These are phyloP conservation scores for Labia minor DNA, from an alignment of 2,888 invertebrate species.

Conservation along the genomic window DNA sequence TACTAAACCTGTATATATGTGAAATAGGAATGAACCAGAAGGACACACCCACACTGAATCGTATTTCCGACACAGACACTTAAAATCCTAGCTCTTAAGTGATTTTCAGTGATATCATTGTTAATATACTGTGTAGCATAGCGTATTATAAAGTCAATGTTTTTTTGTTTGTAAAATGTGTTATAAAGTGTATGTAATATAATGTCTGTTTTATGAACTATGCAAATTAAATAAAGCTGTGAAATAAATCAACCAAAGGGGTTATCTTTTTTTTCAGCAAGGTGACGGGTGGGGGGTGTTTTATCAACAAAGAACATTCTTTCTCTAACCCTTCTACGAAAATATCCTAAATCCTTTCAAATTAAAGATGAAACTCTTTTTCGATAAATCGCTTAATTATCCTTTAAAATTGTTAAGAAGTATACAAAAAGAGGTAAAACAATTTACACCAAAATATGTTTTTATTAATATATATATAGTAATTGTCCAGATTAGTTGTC, in stretches of 20 bases:
- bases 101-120: conserved; percentile 13
- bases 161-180: conserved; percentile 9
- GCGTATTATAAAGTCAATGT: neutral
- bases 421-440: too few relatives aligned
- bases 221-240: neutral
- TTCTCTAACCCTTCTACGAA: too few relatives aligned
- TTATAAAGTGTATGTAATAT: conserved; percentile 6
- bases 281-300: too few relatives aligned
- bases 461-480: too few relatives aligned
- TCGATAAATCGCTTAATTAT: too few relatives aligned
- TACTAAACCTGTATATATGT: neutral
- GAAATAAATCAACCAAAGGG: neutral
- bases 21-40: neutral
- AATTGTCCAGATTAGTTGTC: too few relatives aligned
- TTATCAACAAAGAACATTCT: too few relatives aligned
- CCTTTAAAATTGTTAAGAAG: too few relatives aligned
- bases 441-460: too few relatives aligned
- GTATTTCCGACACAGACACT: neutral
- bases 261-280: too few relatives aligned
- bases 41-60: neutral
- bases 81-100: neutral
- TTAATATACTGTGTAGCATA: neutral
- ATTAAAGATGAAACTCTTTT: too few relatives aligned
- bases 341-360: too few relatives aligned
- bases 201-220: conserved; percentile 4